Base-by-base conservation (phyloP, 2,888 invertebrate genomes). In the Hoplodrina ambigua region DNA sequence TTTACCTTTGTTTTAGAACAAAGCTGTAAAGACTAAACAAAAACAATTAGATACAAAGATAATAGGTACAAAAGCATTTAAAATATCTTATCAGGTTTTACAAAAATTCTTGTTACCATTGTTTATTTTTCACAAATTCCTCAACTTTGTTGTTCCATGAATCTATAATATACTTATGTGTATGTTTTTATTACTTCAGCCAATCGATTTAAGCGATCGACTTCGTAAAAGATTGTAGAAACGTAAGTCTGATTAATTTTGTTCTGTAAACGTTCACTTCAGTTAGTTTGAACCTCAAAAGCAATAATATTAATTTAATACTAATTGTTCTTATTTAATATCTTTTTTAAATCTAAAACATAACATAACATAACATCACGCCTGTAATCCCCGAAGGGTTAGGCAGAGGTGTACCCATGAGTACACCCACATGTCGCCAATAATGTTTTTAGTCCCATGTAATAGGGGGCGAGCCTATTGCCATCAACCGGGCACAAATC, bases 241-340 rank as follows among this genome's bases (percentile, higher is more conserved):
- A 67, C 41, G 61, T 70, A 67, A 67, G 67, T 65, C 33, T 70
- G 54, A 75, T 61, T 68, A 69, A 59, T 64, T 54, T 69, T 67
- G 58, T 62, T 53, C 41, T 64, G 19, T 75, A 61, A 69, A 56
- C 20, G 41, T 54, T 55, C 30, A 46, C 30, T 50, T 61, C 53
- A 59, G 69, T 72, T 72, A 69, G 56, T 61, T 79, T 72, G 55
- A 62, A 56, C 50, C 25, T 69, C 63, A 63, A 59, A 76, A 55
- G 59, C 25, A 25, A 57, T 50, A 59, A 68, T 62, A 20, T 54
- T 58, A 53, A 70, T 56, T 54, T 55, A 53, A 70, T 56, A 33
- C 53, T 15, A 33, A 57, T 8, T 44, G 15, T n/a, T 13, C 41
- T 53, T 61, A 60, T 66, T 56, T 57, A 20, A n/a, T n/a, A n/a